Evolutionary conservation across 2,888 invertebrate genomes (phyloP).

Genomic region (Podotricha telesiphe): DNA sequence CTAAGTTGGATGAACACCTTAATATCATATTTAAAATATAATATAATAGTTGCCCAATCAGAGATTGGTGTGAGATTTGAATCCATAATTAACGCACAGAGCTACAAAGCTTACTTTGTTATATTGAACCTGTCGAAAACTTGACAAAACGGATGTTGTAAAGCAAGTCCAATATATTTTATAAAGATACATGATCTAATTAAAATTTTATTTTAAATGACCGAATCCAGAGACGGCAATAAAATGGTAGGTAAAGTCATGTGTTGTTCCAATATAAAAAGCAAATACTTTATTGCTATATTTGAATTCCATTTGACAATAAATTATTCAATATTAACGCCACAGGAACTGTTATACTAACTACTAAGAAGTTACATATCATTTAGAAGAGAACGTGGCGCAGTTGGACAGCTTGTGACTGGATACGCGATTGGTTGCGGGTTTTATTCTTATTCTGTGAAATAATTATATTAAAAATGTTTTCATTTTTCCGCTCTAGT

Average conservation of each 20-base stretch:
- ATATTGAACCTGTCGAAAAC: constrained; percentile 35
- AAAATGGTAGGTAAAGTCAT: constrained; percentile 35
- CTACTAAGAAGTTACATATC: no score
- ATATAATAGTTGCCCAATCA: no score
- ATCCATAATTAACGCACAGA: background rate
- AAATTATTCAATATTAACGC: background rate
- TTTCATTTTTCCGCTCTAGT: no score
- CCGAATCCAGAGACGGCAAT: constrained; percentile 43
- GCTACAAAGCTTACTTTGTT: background rate
- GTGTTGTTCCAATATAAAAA: background rate
- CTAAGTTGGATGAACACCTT: no score
- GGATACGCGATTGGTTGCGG: no score
- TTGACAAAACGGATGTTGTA: constrained; percentile 20
- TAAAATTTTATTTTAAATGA: constrained; percentile 49
- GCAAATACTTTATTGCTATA: background rate
- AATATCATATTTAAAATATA: background rate
- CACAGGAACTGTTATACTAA: no score
- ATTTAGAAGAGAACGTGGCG: no score
- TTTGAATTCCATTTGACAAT: background rate
- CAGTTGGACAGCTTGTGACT: no score
- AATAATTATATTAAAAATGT: no score
- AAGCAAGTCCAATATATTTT: constrained; percentile 44
- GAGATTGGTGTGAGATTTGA: no score
- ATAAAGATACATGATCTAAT: constrained; percentile 49
- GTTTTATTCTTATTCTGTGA: no score